Evolutionary conservation across 2,888 invertebrate genomes (phyloP).

Genomic region (Phyto melanocephala): DNA sequence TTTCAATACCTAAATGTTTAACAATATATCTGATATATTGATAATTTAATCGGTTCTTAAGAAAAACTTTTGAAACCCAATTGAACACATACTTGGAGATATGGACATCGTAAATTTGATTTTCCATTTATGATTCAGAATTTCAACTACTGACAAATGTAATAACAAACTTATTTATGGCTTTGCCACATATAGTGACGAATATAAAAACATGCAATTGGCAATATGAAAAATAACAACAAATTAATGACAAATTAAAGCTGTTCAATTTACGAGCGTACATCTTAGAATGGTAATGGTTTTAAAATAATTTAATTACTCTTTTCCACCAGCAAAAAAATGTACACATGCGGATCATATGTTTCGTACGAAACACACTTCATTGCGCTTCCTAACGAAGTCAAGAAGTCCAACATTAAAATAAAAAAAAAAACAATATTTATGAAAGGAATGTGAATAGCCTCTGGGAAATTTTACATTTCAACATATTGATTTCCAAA

Average conservation of each 20-base stretch:
- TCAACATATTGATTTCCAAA: not conserved
- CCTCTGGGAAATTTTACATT: not conserved
- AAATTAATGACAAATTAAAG: conserved; percentile 11
- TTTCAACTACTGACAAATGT: too few relatives aligned
- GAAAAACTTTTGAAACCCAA: too few relatives aligned
- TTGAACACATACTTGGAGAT: too few relatives aligned
- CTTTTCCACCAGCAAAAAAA: not conserved
- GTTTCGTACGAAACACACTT: not conserved
- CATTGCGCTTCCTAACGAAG: not conserved
- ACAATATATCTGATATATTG: too few relatives aligned
- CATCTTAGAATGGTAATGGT: not conserved
- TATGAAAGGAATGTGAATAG: not conserved
- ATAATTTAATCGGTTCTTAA: too few relatives aligned
- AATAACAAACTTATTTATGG: too few relatives aligned
- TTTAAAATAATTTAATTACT: not conserved
- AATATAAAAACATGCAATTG: conserved; percentile 3
- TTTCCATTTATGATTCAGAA: too few relatives aligned
- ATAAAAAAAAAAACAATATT: too few relatives aligned
- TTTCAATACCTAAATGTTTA: too few relatives aligned
- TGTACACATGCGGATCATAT: conserved; percentile 37
- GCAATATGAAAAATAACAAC: conserved; percentile 1
- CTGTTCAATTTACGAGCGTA: not conserved
- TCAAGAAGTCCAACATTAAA: not conserved
- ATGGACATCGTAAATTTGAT: too few relatives aligned
- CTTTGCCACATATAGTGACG: not conserved